Base-by-base conservation (phyloP, 2,113 vertebrate genomes). In the Phalacrocorax carbo region DNA sequence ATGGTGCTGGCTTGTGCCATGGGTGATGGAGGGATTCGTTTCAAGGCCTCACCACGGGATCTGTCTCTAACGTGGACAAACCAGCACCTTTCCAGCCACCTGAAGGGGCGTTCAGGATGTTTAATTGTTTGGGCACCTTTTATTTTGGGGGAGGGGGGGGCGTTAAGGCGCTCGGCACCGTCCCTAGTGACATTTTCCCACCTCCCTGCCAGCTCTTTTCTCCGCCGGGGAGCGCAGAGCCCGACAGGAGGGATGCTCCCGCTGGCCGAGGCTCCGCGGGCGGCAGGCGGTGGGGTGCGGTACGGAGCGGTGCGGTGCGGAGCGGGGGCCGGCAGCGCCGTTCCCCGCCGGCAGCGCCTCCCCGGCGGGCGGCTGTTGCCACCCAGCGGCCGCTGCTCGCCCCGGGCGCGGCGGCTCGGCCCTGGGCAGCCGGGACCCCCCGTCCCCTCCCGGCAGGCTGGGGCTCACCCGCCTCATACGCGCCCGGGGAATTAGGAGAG, bases 381-480 rank as follows among this genome's bases (percentile, higher is more conserved):
- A 38, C 38, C 38, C 38, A 38, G 38, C 38, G 38, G 38, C 38
- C 38, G 38, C 38, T 38, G 38, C 38, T 38, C 38, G 38, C 38
- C 38, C 38, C 38, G 38, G 38, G 38, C 42, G 42, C 42, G 42
- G 42, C 42, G 46, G 9, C 30, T 60, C 38, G 36, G 61, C 36
- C 19, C 29, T 46, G 66, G 27, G 8, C 42, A 42, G 86, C 10
- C 26, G 40, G 34, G 48, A 72, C 55, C 22, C 18, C 18, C 3
- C 5, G 25, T 20, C 55, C 70, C 4, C 13, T 9, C 11, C 68
- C 36, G 4, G 58, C 13, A 10, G 64, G 26, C 30, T 4, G 36
- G n/a, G 40, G 36, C 19, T 15, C 26, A 1, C n/a, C 65, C 20
- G 7, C 27, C 38, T 15, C 54, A 0, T 1, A 3, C 25, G 9